Evolutionary conservation across 2,888 invertebrate genomes (phyloP), one percentile per base, ranked within the genome.

Genomic region (Tetragonisca angustula): DNA sequence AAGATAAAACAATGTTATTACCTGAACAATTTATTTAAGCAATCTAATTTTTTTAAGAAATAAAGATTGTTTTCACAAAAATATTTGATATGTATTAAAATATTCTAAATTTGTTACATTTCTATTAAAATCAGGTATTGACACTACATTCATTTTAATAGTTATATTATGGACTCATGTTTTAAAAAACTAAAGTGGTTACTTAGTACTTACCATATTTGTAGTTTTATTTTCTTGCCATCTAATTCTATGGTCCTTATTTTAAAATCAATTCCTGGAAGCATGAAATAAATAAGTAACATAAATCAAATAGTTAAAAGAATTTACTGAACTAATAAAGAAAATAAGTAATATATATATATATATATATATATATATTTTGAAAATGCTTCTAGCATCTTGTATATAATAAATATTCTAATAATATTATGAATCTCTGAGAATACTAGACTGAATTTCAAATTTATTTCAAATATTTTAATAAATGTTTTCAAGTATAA

Each of bases 231-330:
- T 96, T 99, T 99, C 95, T 99, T 99, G 76, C 99, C 99, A 95
- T 99, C 98, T 94, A 99, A 96, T 95, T 99, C 99, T 95, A 99
- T 98, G 93, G 99, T 99, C 95, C 99, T 97, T 95, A 99, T 99
- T 97, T 99, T 99, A 95, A 99, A 99, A 96, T 99, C 99, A 95
- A 99, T 73, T 83, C 77, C 75, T 75, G 50, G 21, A 74, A 85
- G 71, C 65, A 77, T 65, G 21, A 72, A 84, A 69, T 13, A 65
- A 73, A 32, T 32, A 32, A 71, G 24, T 56, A 69, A 68, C n/a
- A 32, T 56, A 70, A 70, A 62, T 61, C 4, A 24, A 24, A 56
- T 59, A 17, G 11, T 21, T 24, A 21, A 62, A 49, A n/a, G 49
- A 43, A 71, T 54, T 27, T 71, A 56, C n/a, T 36, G 11, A 5